phyloP scores from a whole-genome alignment of 2,113 vertebrate species.

The Odobenus rosmarus region DNA sequence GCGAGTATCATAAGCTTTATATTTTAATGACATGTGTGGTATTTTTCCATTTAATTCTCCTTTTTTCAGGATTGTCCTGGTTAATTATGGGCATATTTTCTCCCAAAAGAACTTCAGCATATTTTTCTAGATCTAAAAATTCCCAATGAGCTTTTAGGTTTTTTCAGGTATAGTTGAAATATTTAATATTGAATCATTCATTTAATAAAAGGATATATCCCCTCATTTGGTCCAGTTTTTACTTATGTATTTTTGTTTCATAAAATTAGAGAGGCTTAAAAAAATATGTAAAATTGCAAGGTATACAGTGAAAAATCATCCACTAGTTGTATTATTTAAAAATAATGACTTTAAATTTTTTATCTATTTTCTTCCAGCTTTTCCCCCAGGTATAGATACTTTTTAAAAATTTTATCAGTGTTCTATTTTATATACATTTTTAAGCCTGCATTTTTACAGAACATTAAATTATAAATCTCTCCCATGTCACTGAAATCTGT shows the following conservation, averaged over 20 bases:
- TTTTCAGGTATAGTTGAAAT: background rate
- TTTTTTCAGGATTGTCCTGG: background rate
- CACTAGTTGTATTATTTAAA: background rate
- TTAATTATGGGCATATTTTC: background rate
- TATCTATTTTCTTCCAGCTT: background rate
- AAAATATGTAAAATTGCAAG: slow-evolving; percentile 17
- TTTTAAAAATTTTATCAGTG: background rate
- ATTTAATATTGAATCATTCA: background rate
- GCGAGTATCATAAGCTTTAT: background rate
- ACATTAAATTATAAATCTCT: background rate
- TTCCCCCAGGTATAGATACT: background rate
- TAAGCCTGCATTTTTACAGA: background rate
- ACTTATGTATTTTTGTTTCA: background rate
- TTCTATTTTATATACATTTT: background rate
- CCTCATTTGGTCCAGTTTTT: background rate
- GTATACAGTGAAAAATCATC: background rate
- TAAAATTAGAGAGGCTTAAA: background rate
- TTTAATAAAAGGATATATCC: slow-evolving; percentile 4
- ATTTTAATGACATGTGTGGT: background rate
- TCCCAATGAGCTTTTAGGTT: background rate
- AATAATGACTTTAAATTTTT: slow-evolving; percentile 12
- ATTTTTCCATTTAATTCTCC: background rate
- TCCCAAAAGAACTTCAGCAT: background rate
- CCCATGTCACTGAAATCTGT: background rate
- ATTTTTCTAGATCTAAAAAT: slow-evolving; percentile 31